phyloP scores from a whole-genome alignment of 2,797 vertebrate species.

The Enteromius treurensis region DNA sequence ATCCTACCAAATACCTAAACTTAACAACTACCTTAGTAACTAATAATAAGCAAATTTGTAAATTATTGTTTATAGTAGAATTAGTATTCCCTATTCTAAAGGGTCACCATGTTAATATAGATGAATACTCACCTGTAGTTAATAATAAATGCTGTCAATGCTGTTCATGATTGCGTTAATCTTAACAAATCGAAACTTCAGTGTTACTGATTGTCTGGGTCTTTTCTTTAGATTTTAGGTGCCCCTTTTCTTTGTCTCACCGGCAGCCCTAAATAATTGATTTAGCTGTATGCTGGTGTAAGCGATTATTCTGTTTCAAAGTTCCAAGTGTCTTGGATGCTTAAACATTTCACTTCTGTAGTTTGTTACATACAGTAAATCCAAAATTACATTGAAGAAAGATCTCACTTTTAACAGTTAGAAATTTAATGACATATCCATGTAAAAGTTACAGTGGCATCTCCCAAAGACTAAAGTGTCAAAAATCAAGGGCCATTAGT shows the following conservation, averaged over 20 bases:
- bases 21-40: no score
- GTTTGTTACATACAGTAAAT: background rate
- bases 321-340: background rate
- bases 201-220: background rate
- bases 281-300: slow-evolving; percentile 10
- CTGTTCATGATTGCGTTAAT: background rate
- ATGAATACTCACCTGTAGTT: no score
- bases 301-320: slow-evolving; percentile 21
- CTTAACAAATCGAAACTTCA: background rate
- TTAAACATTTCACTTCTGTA: background rate
- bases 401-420: background rate
- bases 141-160: background rate
- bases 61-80: no score
- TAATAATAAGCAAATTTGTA: no score
- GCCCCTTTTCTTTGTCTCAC: slow-evolving; percentile 13
- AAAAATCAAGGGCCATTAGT: slow-evolving; percentile 20
- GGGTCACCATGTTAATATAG: background rate
- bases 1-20: no score
- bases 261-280: slow-evolving; percentile 31
- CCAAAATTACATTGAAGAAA: slow-evolving; percentile 5
- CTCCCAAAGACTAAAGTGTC: background rate
- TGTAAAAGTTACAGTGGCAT: slow-evolving; percentile 6
- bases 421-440: background rate
- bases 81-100: no score
- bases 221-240: slow-evolving; percentile 13